Evolutionary conservation across 2,888 invertebrate genomes (phyloP).

Genomic region (Phortica magna): DNA sequence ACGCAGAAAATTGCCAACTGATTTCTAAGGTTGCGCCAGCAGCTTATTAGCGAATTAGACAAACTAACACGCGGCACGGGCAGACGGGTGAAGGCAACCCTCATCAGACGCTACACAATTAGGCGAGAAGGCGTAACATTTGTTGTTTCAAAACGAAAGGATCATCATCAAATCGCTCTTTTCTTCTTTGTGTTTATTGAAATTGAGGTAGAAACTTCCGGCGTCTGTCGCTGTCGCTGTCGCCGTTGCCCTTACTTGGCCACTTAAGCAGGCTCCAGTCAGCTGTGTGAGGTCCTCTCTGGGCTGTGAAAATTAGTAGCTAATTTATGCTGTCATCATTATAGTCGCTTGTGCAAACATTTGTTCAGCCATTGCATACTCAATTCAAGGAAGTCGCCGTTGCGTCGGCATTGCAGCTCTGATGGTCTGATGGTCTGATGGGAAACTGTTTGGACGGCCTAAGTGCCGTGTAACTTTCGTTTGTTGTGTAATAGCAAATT

Average conservation of each 20-base stretch:
- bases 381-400: slow-evolving; percentile 7
- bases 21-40: not conserved
- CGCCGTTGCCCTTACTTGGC: slow-evolving; percentile 42
- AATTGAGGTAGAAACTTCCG: slow-evolving; percentile 16
- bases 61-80: slow-evolving; percentile 18
- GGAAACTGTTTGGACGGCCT: not conserved
- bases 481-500: not conserved
- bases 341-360: slow-evolving; percentile 71
- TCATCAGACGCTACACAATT: not conserved
- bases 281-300: slow-evolving; percentile 69
- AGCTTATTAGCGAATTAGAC: slow-evolving; percentile 16
- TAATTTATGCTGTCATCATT: slow-evolving; percentile 72
- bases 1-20: no score
- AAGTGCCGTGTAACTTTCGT: not conserved
- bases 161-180: not conserved
- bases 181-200: not conserved
- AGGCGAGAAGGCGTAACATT: slow-evolving; percentile 13
- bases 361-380: slow-evolving; percentile 50
- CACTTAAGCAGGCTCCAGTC: slow-evolving; percentile 48
- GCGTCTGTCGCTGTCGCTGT: slow-evolving; percentile 11
- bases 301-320: slow-evolving; percentile 65
- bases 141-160: not conserved
- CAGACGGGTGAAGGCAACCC: not conserved
- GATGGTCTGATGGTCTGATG: not conserved
- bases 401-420: not conserved